A percentile compares a stretch with the other conserved stretches of the same genome.
Evolutionary conservation across 2,113 vertebrate genomes (phyloP).

Genomic region (Tor tambroides): DNA sequence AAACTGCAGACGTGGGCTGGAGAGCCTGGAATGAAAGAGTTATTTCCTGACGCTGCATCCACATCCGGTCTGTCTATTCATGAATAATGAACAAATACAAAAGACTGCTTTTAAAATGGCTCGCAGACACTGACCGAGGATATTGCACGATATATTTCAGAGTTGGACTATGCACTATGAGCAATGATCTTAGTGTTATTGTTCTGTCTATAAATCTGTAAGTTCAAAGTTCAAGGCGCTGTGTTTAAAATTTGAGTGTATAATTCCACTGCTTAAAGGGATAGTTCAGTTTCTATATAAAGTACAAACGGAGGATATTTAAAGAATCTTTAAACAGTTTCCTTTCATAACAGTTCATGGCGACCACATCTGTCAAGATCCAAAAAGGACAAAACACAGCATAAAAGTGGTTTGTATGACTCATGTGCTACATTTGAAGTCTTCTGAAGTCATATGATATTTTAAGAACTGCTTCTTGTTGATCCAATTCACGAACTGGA

Average conservation of each 20-base stretch:
- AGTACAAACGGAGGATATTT: background rate
- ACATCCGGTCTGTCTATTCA: background rate
- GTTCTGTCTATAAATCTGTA: background rate
- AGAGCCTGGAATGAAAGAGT: background rate
- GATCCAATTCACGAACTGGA: background rate
- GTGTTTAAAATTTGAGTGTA: background rate
- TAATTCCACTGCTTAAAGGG: background rate
- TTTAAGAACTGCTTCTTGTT: background rate
- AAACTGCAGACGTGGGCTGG: slow-evolving; percentile 9
- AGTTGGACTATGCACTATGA: slow-evolving; percentile 3
- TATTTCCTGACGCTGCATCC: slow-evolving; percentile 9
- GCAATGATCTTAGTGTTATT: slow-evolving; percentile 1
- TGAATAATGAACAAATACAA: background rate
- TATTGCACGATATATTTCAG: background rate
- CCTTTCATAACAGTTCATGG: background rate
- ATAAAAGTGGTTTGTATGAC: background rate
- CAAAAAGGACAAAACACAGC: background rate
- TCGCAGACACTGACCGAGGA: background rate
- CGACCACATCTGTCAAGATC: background rate
- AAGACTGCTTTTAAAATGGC: background rate
- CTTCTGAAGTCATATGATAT: background rate
- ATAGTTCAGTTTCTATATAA: background rate
- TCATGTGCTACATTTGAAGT: background rate
- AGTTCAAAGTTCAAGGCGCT: background rate
- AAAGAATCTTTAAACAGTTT: background rate